Evolutionary conservation across 2,888 invertebrate genomes (phyloP).

Genomic region (Elmis aenea): DNA sequence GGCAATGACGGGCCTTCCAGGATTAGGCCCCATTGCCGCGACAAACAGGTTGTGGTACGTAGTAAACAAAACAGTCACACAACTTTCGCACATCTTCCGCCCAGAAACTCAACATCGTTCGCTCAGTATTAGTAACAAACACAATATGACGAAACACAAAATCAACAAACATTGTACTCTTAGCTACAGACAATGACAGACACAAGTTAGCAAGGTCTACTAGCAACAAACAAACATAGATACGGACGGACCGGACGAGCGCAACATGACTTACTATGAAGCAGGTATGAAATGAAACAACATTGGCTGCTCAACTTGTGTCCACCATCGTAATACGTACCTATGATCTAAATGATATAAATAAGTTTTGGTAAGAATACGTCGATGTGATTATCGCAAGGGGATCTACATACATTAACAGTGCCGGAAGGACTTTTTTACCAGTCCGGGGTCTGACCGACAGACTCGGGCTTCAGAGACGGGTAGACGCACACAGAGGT

Average conservation of each 20-base stretch:
- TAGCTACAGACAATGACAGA: constrained; percentile 50
- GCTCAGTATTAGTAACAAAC: constrained; percentile 36
- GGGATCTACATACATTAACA: constrained; percentile 11
- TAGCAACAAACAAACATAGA: constrained; percentile 29
- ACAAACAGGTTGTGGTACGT: constrained; percentile 22
- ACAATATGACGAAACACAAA: constrained; percentile 41
- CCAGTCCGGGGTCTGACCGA: constrained; percentile 34
- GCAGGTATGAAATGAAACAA: constrained; percentile 34
- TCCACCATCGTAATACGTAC: constrained; percentile 47
- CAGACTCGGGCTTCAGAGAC: constrained; percentile 47
- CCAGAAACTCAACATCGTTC: too few species aligned
- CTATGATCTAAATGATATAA: constrained; percentile 36
- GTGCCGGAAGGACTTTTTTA: constrained; percentile 11
- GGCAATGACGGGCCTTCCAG: constrained; percentile 6
- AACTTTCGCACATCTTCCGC: constrained; percentile 26
- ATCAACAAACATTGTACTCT: constrained; percentile 37
- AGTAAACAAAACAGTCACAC: constrained; percentile 29
- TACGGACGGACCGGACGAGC: constrained; percentile 27
- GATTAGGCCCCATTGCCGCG: constrained; percentile 14
- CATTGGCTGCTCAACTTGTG: constrained; percentile 46
- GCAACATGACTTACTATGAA: constrained; percentile 28
- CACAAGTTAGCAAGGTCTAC: constrained; percentile 47
- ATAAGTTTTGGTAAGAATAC: constrained; percentile 16
- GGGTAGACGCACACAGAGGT: constrained; percentile 86
- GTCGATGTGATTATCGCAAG: constrained; percentile 16